These are phyloP conservation scores for Pollenia angustigena DNA, from an alignment of 2,888 invertebrate species.

Conservation along the genomic window DNA sequence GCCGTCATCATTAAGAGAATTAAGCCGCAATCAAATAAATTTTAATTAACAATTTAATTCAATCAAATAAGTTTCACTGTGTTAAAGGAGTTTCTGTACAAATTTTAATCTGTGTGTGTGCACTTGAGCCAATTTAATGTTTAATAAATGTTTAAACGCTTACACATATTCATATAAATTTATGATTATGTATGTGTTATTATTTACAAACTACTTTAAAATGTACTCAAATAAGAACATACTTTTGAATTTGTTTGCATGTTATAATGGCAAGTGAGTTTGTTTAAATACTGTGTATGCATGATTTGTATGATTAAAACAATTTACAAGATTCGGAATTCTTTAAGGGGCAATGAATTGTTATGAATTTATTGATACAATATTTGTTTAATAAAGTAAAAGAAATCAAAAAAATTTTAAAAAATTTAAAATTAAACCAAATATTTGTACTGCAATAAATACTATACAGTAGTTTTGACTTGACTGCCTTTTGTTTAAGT, in stretches of 20 bases:
- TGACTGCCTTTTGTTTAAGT: too few species aligned
- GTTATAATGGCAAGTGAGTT: background rate
- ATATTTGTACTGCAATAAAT: constrained; percentile 14
- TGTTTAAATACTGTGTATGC: constrained; percentile 8
- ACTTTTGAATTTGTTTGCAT: background rate
- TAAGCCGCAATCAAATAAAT: constrained; percentile 68
- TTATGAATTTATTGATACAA: constrained; percentile 39
- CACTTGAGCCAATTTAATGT: background rate
- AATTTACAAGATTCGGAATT: background rate
- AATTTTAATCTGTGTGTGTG: background rate
- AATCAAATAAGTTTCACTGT: constrained; percentile 54
- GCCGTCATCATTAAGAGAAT: constrained; percentile 17
- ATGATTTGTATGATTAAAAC: background rate
- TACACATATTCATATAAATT: constrained; percentile 4
- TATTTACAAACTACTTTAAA: too few species aligned
- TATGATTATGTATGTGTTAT: background rate
- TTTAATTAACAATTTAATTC: constrained; percentile 72
- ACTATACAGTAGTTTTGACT: too few species aligned
- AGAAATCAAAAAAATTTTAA: background rate
- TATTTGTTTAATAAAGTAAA: constrained; percentile 12
- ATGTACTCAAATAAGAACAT: too few species aligned
- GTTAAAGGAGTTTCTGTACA: background rate
- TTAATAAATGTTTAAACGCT: constrained; percentile 4
- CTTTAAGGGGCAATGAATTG: constrained; percentile 38
- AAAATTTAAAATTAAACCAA: too few species aligned